Conservation (phyloP, 2,113 vertebrate genomes). For the Gavia stellata region DNA sequence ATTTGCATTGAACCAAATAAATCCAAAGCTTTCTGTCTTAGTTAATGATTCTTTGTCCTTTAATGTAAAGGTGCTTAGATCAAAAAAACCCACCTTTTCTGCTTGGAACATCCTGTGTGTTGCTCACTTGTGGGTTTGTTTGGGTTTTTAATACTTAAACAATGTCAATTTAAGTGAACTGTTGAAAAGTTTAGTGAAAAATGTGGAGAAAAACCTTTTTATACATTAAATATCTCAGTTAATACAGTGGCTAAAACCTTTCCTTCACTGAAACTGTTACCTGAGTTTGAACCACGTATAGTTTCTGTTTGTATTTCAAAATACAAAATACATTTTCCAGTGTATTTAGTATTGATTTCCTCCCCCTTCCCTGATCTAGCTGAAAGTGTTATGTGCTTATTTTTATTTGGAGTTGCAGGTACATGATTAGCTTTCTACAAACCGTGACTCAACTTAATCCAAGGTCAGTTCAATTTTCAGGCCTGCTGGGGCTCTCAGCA, state of each 20-base stretch:
- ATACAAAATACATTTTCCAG: constrained; percentile 18
- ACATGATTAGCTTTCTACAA: constrained; percentile 21
- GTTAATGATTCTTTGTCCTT: background rate
- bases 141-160: background rate
- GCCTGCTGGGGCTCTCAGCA: background rate
- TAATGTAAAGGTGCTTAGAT: background rate
- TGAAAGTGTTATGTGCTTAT: constrained; percentile 17
- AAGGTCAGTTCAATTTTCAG: constrained; percentile 10
- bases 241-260: background rate
- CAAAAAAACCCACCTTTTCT: background rate
- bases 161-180: background rate
- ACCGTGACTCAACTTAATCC: background rate
- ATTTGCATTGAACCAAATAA: background rate
- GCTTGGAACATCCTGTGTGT: background rate
- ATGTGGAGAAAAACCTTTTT: background rate
- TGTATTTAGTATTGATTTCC: constrained; percentile 52
- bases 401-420: constrained; percentile 39
- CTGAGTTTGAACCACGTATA: background rate
- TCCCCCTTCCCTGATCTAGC: background rate
- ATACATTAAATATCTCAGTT: background rate
- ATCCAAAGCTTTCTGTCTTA: background rate
- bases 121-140: background rate
- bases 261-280: background rate
- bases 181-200: background rate
- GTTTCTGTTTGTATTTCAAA: constrained; percentile 19